Base-by-base conservation (phyloP, 2,797 vertebrate genomes). In the Pelobates cultripes region DNA sequence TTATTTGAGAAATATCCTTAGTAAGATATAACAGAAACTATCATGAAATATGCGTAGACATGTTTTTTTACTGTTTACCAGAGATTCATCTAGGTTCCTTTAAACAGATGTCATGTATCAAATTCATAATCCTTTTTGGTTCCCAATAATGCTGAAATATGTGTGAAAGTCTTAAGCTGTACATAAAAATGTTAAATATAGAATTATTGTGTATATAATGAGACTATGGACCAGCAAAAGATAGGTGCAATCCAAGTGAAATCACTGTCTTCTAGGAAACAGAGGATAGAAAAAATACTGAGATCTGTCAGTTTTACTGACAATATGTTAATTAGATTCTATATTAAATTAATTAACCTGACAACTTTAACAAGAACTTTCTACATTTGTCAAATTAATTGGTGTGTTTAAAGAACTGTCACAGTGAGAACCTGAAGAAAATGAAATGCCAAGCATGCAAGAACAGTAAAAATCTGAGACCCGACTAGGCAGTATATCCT, bases 301-400 rank as follows among this genome's bases (percentile, higher is more conserved):
- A 67, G 12, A 67, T 76, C 73, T 79, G 82, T 57, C 77, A 84
- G 77, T 44, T 2, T n/a, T 71, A 57, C 67, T 71, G 68, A 75
- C 73, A 76, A 79, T 84, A 84, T 80, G 77, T 73, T 79, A 79
- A 84, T 79, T 79, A 71, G 73, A 66, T 55, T 57, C 42, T 47
- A 71, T 66, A 72, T 72, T 67, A 75, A 79, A 80, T 84, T 76
- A 79, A 76, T 84, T 84, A 79, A 70, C 73, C 55, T 80, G 82
- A 80, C 82, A 84, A 80, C 60, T 80, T 57, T 76, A 84, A 84
- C 79, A 64, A 84, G 73, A 84, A 84, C 77, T 75, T 80, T 84
- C 82, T 84, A 73, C 67, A 80, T 71, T 76, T 76, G 73, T 84
- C 76, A 67, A 80, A 84, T 80, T 84, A 84, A 76, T 80, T 84